Conservation (phyloP, 2,797 vertebrate genomes). For the Bufotes viridis region DNA sequence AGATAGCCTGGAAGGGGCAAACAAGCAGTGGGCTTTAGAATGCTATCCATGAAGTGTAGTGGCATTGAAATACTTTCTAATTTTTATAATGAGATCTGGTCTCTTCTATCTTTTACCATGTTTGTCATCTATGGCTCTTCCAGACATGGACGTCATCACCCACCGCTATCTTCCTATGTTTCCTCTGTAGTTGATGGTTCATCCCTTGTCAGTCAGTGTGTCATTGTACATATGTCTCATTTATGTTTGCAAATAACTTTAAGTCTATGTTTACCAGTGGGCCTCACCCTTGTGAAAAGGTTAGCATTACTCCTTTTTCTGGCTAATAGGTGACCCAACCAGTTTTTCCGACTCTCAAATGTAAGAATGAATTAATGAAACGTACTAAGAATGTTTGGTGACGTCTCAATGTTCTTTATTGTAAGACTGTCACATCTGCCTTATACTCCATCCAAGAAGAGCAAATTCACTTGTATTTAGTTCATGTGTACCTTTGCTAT, state of each 20-base stretch:
- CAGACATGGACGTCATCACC: not conserved
- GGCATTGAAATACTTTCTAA: not conserved
- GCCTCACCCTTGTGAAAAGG: constrained; percentile 28
- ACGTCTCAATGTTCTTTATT: not conserved
- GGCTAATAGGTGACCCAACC: constrained; percentile 35
- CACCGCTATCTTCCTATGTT: not conserved
- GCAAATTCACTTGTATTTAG: not conserved
- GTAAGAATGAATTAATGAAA: not conserved
- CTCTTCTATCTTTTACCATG: not conserved
- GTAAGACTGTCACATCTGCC: not conserved
- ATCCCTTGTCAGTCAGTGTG: not conserved
- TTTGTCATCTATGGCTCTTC: not conserved
- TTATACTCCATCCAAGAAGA: not conserved
- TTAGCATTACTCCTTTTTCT: constrained; percentile 16
- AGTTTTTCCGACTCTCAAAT: constrained; percentile 36
- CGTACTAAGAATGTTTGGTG: not conserved
- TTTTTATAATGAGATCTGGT: not conserved
- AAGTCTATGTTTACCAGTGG: not conserved
- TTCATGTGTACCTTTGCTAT: not conserved
- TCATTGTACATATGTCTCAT: constrained; percentile 18
- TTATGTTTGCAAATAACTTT: not conserved
- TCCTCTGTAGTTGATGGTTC: not conserved
- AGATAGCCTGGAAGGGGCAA: not conserved
- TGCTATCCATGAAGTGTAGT: too few species aligned
- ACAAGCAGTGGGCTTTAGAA: too few species aligned